Evolutionary conservation across 1,140 invertebrate species (phyloP).

Genomic region (Sitophilus oryzae): DNA sequence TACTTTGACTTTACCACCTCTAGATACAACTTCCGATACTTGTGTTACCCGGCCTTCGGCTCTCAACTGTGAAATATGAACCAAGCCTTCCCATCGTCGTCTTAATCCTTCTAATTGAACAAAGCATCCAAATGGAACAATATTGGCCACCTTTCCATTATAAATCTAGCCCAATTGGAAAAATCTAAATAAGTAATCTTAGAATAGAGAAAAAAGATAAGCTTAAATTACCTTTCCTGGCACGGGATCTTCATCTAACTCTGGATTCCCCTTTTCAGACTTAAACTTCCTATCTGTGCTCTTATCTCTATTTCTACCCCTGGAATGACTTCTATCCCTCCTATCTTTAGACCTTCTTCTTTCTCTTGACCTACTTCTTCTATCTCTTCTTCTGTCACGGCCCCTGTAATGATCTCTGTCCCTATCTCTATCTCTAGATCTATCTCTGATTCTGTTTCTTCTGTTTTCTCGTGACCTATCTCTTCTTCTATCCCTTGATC

Average conservation of each 20-base stretch:
- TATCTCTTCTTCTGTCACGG: constrained; percentile 36
- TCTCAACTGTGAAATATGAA: constrained; percentile 94
- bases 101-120: constrained; percentile 89
- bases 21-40: constrained; percentile 87
- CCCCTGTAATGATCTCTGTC: constrained; percentile 33
- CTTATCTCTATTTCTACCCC: constrained; percentile 35
- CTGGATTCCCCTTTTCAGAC: constrained; percentile 46
- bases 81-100: constrained; percentile 87
- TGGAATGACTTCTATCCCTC: constrained; percentile 32
- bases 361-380: constrained; percentile 39
- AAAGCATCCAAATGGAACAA: constrained; percentile 97
- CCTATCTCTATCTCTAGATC: constrained; percentile 22
- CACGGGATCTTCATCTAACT: constrained; percentile 59
- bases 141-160: constrained; percentile 88
- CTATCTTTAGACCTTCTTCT: constrained; percentile 39
- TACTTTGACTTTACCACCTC: constrained; percentile 89
- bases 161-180: constrained; percentile 65
- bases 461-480: constrained; percentile 29
- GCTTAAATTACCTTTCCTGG: constrained; percentile 51
- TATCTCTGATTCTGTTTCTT: constrained; percentile 38
- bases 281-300: constrained; percentile 43
- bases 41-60: constrained; percentile 90
- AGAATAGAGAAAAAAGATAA: constrained; percentile 4
- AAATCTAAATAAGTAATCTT: not conserved
- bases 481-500: constrained; percentile 41